These are phyloP conservation scores for Champsocephalus esox DNA, from an alignment of 2,797 vertebrate genomes.

Conservation along the genomic window DNA sequence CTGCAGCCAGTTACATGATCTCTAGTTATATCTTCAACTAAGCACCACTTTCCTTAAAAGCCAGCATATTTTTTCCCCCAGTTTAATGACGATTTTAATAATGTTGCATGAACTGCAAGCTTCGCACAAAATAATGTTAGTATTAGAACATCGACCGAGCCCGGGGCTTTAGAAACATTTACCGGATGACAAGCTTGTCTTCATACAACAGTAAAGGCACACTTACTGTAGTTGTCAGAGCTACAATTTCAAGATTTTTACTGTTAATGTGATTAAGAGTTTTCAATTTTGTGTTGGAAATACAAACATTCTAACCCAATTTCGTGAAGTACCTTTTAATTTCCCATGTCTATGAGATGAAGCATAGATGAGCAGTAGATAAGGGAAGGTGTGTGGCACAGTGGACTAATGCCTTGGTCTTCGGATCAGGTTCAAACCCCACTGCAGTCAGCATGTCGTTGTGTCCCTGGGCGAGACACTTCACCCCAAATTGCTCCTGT, in stretches of 20 bases:
- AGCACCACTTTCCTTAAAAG: not conserved
- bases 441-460: no score
- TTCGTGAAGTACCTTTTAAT: not conserved
- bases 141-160: not conserved
- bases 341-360: no score
- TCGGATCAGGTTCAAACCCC: no score
- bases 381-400: no score
- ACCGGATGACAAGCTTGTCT: not conserved
- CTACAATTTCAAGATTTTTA: not conserved
- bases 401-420: no score
- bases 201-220: not conserved
- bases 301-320: not conserved
- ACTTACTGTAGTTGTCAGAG: not conserved
- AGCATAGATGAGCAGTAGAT: not conserved
- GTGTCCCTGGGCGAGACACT: no score
- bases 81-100: not conserved
- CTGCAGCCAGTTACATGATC: no score
- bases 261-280: not conserved
- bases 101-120: not conserved
- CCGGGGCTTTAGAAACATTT: not conserved
- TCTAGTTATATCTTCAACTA: not conserved
- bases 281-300: no score
- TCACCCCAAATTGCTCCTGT: no score
- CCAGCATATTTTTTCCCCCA: not conserved
- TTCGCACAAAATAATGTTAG: not conserved